Percentiles rank a stretch among this genome's conserved stretches.
These are phyloP conservation scores for Proisotoma minuta DNA, from an alignment of 2,888 invertebrate species.

Conservation along the genomic window DNA sequence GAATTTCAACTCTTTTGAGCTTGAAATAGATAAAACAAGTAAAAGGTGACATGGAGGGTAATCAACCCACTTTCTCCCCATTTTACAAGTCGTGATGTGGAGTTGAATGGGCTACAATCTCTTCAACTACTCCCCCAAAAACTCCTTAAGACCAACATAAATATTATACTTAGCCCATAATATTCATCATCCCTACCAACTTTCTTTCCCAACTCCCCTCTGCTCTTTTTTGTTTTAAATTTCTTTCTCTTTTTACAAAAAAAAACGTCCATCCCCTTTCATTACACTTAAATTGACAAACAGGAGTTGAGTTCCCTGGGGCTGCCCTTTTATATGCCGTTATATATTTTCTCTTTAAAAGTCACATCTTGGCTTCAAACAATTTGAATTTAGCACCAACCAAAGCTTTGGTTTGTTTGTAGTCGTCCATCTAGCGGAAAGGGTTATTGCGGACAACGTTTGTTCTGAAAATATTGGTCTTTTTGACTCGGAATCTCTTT, in stretches of 20 bases:
- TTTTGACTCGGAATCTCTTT: no score
- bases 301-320: neutral
- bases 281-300: slow-evolving; percentile 10
- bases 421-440: no score
- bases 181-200: neutral
- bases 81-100: neutral
- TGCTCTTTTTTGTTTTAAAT: neutral
- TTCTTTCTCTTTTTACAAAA: neutral
- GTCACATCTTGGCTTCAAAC: no score
- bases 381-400: no score
- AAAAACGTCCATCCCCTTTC: neutral
- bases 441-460: no score
- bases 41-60: slow-evolving; percentile 2
- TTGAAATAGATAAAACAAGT: neutral
- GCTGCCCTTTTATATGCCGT: neutral
- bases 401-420: no score
- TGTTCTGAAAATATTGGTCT: no score
- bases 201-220: slow-evolving; percentile 2
- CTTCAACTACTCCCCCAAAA: neutral
- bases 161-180: slow-evolving; percentile 6
- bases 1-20: neutral
- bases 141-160: slow-evolving; percentile 6
- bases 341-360: no score
- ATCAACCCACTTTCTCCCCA: slow-evolving; percentile 7
- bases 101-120: neutral